Conservation (phyloP, 1,140 invertebrate species). For the Aphelenchoides besseyi region DNA sequence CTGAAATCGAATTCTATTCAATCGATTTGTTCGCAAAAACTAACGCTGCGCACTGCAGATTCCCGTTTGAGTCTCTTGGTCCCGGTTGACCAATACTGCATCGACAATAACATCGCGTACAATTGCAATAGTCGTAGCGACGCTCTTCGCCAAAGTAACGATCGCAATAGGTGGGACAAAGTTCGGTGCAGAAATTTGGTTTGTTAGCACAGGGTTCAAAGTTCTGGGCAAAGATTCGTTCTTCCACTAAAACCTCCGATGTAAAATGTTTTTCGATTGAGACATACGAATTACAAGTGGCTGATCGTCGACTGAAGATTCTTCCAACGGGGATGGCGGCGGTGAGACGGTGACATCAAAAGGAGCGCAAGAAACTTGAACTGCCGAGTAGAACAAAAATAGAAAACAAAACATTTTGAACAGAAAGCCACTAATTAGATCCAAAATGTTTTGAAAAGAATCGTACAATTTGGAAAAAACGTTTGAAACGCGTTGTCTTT, state of each 20-base stretch:
- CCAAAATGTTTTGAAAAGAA: no score
- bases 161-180: conserved; percentile 10
- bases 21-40: not conserved
- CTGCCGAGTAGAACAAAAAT: no score
- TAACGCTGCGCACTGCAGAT: not conserved
- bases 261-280: no score
- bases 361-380: no score
- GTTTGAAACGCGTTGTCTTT: no score
- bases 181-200: not conserved
- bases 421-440: no score
- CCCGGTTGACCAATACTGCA: not conserved
- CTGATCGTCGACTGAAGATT: no score
- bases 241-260: not conserved
- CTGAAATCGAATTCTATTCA: not conserved
- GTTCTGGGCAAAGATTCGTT: not conserved
- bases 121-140: not conserved
- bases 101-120: not conserved
- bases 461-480: no score
- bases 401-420: no score
- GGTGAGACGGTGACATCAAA: no score
- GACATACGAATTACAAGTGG: no score
- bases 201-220: not conserved
- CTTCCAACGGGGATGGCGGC: no score
- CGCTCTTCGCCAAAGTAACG: not conserved
- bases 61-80: not conserved